Conservation (phyloP, 2,888 invertebrate genomes). For the Noctua pronuba region DNA sequence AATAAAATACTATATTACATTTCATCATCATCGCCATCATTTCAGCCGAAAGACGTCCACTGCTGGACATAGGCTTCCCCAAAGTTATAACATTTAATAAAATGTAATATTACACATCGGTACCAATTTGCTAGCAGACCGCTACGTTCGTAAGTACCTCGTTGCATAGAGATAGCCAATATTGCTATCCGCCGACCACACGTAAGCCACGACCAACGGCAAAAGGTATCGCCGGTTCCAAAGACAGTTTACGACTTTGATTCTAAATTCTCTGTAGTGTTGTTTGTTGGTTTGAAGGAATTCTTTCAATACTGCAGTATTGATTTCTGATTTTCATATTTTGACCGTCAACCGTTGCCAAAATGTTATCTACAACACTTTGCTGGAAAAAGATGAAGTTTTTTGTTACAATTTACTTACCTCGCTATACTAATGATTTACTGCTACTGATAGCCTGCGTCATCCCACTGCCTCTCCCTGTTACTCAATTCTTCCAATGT, state of each 20-base stretch:
- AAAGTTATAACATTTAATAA: too few relatives aligned
- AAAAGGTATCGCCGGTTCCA: slow-evolving; percentile 67
- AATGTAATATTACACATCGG: slow-evolving; percentile 47
- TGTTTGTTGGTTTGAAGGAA: slow-evolving; percentile 32
- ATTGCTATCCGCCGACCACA: slow-evolving; percentile 71
- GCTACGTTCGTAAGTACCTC: slow-evolving; percentile 61
- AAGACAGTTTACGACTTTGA: slow-evolving; percentile 72
- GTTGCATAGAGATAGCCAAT: slow-evolving; percentile 73
- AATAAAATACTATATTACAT: slow-evolving; percentile 23
- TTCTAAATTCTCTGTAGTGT: slow-evolving; percentile 73
- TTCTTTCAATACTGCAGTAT: slow-evolving; percentile 7
- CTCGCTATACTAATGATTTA: not conserved
- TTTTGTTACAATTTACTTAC: not conserved
- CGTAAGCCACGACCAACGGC: slow-evolving; percentile 71
- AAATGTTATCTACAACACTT: not conserved
- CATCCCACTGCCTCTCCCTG: not conserved
- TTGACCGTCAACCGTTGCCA: too few relatives aligned
- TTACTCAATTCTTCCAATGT: not conserved
- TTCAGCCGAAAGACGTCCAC: too few relatives aligned
- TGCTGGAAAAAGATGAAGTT: not conserved
- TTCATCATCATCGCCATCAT: too few relatives aligned
- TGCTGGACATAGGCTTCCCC: too few relatives aligned
- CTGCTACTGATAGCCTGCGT: not conserved
- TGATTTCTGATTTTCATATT: not conserved
- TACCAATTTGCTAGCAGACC: slow-evolving; percentile 59